A percentile compares a stretch with the other conserved stretches of the same genome.
Conservation (phyloP, 2,888 invertebrate genomes). For the Phrixothrix hirtus region DNA sequence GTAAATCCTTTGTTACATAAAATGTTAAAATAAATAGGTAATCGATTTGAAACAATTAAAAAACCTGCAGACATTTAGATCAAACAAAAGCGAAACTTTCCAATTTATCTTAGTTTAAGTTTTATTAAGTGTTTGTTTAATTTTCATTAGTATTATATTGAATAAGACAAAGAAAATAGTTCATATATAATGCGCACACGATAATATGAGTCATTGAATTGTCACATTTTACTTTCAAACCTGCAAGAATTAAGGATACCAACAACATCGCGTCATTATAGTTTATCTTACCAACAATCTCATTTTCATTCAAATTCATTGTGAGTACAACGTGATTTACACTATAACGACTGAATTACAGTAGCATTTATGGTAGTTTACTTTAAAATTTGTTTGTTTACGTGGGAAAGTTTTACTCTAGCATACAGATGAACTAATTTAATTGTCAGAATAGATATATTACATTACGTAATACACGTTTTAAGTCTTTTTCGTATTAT, state of each 20-base stretch:
- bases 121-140: conserved; percentile 5
- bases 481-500: not conserved
- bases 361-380: conserved; percentile 18
- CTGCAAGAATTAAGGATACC: conserved; percentile 18
- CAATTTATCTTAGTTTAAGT: conserved; percentile 1
- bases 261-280: conserved; percentile 28
- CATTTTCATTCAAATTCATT: conserved; percentile 32
- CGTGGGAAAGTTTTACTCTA: conserved; percentile 13
- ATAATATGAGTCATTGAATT: conserved; percentile 10
- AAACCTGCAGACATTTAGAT: not conserved
- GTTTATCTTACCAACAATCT: conserved; percentile 29
- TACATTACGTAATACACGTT: not conserved
- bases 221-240: conserved; percentile 22
- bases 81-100: conserved; percentile 16
- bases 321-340: conserved; percentile 31
- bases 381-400: conserved; percentile 20
- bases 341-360: conserved; percentile 29
- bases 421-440: not conserved
- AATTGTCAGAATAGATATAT: not conserved
- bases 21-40: conserved; percentile 3
- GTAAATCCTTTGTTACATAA: conserved; percentile 16
- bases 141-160: not conserved
- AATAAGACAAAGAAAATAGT: not conserved
- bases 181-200: conserved; percentile 5
- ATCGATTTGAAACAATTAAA: not conserved